Evolutionary conservation across 2,888 invertebrate genomes (phyloP).

Genomic region (Ariolimax columbianus): DNA sequence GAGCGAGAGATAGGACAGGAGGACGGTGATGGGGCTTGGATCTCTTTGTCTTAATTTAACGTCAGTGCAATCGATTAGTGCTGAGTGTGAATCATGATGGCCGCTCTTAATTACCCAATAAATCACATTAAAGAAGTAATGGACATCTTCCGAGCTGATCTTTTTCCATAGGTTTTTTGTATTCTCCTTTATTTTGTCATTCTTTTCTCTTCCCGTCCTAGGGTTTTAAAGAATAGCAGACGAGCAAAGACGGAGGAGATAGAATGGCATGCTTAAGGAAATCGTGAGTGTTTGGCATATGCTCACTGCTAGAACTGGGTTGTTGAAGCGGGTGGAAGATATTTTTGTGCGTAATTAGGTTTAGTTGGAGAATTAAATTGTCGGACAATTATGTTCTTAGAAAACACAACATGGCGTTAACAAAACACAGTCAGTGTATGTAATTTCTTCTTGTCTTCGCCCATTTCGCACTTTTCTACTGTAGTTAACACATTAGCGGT

Average conservation of each 20-base stretch:
- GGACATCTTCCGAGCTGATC: conserved; percentile 10
- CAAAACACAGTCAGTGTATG: neutral
- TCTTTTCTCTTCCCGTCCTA: neutral
- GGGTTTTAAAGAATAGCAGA: neutral
- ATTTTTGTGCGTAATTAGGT: conserved; percentile 13
- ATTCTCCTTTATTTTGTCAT: neutral
- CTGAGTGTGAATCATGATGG: conserved; percentile 41
- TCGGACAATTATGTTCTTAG: neutral
- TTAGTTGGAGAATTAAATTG: neutral
- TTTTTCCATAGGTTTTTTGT: neutral
- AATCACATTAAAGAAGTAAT: conserved; percentile 46
- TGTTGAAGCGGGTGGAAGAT: neutral
- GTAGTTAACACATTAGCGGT: too few species aligned
- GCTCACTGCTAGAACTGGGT: neutral
- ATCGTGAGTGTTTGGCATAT: neutral
- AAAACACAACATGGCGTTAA: neutral
- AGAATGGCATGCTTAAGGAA: neutral
- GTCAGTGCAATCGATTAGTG: conserved; percentile 47
- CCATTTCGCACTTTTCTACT: too few species aligned
- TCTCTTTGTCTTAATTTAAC: conserved; percentile 52
- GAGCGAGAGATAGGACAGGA: conserved; percentile 28
- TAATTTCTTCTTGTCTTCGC: neutral
- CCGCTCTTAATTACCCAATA: conserved; percentile 45
- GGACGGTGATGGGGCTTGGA: conserved; percentile 10
- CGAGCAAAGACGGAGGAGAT: neutral